Evolutionary conservation across 1,140 invertebrate species (phyloP).

Genomic region (Periplaneta americana): DNA sequence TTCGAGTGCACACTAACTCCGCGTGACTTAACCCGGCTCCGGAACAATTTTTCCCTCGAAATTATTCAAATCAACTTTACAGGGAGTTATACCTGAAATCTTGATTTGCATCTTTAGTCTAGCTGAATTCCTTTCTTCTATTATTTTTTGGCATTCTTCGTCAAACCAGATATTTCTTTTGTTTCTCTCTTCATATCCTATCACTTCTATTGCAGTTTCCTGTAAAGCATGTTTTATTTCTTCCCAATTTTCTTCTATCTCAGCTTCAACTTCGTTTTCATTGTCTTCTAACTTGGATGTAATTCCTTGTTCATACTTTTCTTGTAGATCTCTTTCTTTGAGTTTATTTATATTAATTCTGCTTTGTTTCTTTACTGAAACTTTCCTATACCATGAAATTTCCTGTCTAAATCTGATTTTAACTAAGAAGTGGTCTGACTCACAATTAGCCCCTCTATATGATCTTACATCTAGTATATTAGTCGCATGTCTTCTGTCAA

Average conservation of each 20-base stretch:
- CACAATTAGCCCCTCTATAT: slow-evolving; percentile 19
- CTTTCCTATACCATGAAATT: too few relatives aligned
- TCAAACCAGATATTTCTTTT: slow-evolving; percentile 12
- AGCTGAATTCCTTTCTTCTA: background rate
- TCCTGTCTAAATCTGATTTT: background rate
- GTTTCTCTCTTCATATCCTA: background rate
- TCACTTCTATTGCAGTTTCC: background rate
- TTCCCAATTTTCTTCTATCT: background rate
- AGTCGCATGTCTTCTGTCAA: slow-evolving; percentile 6
- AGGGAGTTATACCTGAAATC: too few relatives aligned
- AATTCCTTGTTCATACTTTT: background rate
- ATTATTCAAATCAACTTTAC: too few relatives aligned
- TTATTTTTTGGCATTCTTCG: background rate
- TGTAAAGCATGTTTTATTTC: slow-evolving; percentile 3
- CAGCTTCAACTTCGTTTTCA: background rate
- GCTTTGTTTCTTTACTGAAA: background rate
- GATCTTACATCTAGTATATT: slow-evolving; percentile 15
- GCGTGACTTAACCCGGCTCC: too few relatives aligned
- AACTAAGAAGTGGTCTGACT: slow-evolving; percentile 20
- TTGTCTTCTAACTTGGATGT: background rate
- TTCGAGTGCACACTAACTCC: too few relatives aligned
- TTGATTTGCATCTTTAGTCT: background rate
- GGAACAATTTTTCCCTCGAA: too few relatives aligned
- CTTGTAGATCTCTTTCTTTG: background rate
- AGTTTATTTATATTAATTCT: background rate